Percentiles rank a stretch among this genome's conserved stretches.
phyloP scores from a whole-genome alignment of 1,140 invertebrate genomes.

The Lutraria rhynchaena region DNA sequence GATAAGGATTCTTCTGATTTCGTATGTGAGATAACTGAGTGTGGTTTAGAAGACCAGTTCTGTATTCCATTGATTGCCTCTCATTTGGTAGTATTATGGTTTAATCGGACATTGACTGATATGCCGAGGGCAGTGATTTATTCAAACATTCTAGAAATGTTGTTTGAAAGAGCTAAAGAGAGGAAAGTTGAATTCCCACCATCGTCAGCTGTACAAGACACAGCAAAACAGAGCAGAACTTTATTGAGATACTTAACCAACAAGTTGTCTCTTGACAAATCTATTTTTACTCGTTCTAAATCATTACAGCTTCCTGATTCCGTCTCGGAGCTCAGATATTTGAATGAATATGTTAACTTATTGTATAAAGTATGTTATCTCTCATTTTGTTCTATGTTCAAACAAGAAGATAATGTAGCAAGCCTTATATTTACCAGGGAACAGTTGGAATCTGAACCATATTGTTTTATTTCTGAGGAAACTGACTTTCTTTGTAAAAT shows the following conservation, averaged over 20 bases:
- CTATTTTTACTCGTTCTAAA: neutral
- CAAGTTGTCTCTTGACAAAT: too few relatives aligned
- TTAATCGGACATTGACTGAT: neutral
- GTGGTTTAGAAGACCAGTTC: neutral
- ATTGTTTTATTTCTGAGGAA: neutral
- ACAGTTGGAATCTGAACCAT: neutral
- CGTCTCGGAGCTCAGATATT: too few relatives aligned
- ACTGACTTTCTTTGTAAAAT: neutral
- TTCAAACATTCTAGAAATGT: slow-evolving; percentile 6
- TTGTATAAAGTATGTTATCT: neutral
- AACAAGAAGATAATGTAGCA: neutral
- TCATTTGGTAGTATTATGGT: slow-evolving; percentile 3
- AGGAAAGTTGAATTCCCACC: neutral
- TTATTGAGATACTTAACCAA: neutral
- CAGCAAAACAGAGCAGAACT: neutral
- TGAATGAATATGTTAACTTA: neutral
- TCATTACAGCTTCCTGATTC: neutral
- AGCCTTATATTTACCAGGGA: neutral
- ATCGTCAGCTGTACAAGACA: neutral
- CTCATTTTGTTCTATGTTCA: neutral
- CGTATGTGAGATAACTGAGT: neutral
- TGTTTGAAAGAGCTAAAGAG: neutral
- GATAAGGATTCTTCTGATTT: neutral
- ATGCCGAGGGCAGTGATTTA: slow-evolving; percentile 5
- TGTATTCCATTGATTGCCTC: slow-evolving; percentile 7